phyloP scores from a whole-genome alignment of 2,797 vertebrate genomes.

The Bufotes viridis region DNA sequence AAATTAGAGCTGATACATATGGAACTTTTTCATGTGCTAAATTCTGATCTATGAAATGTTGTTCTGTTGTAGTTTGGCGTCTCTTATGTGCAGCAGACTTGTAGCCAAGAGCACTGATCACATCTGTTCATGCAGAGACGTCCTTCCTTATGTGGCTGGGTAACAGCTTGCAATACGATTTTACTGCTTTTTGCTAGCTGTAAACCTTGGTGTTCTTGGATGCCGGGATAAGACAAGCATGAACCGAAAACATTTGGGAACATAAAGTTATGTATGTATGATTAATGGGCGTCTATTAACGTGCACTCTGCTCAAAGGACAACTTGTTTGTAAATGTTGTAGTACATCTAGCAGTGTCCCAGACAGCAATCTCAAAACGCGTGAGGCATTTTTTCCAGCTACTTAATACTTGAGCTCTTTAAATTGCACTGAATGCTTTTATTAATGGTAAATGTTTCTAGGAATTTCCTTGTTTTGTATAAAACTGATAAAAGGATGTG shows the following conservation, averaged over 20 bases:
- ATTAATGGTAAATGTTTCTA: slow-evolving; percentile 68
- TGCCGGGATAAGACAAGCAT: not conserved
- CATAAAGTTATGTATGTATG: not conserved
- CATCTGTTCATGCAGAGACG: slow-evolving; percentile 11
- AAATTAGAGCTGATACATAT: not conserved
- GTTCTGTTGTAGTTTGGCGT: not conserved
- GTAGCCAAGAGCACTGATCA: slow-evolving; percentile 6
- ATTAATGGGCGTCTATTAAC: not conserved
- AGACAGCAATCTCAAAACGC: slow-evolving; percentile 66
- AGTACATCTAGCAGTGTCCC: slow-evolving; percentile 65
- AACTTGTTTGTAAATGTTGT: slow-evolving; percentile 20
- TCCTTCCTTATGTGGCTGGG: not conserved
- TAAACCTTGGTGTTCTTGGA: slow-evolving; percentile 20
- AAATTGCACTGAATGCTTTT: slow-evolving; percentile 67
- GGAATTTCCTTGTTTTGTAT: slow-evolving; percentile 81
- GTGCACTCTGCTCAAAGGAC: not conserved
- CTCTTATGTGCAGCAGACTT: not conserved
- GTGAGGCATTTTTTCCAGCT: slow-evolving; percentile 67
- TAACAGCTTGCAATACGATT: slow-evolving; percentile 30
- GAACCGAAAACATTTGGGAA: slow-evolving; percentile 63
- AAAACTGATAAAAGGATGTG: slow-evolving; percentile 83
- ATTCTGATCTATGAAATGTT: not conserved
- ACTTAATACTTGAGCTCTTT: slow-evolving; percentile 70
- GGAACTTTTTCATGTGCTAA: not conserved
- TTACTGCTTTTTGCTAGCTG: slow-evolving; percentile 30